Percentiles rank a stretch among this genome's conserved stretches.
Evolutionary conservation across 2,113 vertebrate species (phyloP).

Genomic region (Anolis sagrei): DNA sequence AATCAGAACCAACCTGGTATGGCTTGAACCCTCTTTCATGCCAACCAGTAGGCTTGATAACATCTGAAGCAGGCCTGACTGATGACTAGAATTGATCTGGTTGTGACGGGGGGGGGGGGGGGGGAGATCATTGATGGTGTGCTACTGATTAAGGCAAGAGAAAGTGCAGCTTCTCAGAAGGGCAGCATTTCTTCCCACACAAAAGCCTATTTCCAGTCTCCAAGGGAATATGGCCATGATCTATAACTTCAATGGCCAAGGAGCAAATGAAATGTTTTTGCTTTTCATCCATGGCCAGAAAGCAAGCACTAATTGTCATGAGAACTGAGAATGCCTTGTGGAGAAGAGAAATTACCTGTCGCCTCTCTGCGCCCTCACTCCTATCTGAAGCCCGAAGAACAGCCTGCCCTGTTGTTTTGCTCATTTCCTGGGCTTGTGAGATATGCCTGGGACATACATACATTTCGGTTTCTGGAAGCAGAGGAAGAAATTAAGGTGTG

Average conservation of each 20-base stretch:
- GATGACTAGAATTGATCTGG: slow-evolving; percentile 48
- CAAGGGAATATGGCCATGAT: slow-evolving; percentile 57
- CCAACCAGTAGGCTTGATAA: slow-evolving; percentile 15
- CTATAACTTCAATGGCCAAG: slow-evolving; percentile 44
- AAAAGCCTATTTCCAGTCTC: slow-evolving; percentile 47
- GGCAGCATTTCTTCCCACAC: slow-evolving; percentile 19
- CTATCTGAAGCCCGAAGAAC: background rate
- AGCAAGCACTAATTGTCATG: slow-evolving; percentile 20
- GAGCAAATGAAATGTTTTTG: slow-evolving; percentile 62
- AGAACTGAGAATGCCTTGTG: slow-evolving; percentile 48
- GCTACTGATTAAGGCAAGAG: slow-evolving; percentile 46
- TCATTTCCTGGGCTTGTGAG: background rate
- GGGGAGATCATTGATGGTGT: slow-evolving; percentile 47
- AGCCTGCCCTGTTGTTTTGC: background rate
- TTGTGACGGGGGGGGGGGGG: too few species aligned
- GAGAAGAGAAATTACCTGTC: background rate
- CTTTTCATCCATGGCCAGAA: slow-evolving; percentile 52
- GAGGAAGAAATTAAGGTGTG: background rate
- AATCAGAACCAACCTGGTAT: background rate
- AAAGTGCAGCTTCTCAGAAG: slow-evolving; percentile 51
- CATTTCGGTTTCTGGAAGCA: background rate
- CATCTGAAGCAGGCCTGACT: background rate
- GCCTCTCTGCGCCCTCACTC: too few species aligned
- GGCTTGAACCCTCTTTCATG: background rate
- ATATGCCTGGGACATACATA: background rate